Evolutionary conservation across 2,797 vertebrate genomes (phyloP).

Genomic region (Leptoclinus maculatus): DNA sequence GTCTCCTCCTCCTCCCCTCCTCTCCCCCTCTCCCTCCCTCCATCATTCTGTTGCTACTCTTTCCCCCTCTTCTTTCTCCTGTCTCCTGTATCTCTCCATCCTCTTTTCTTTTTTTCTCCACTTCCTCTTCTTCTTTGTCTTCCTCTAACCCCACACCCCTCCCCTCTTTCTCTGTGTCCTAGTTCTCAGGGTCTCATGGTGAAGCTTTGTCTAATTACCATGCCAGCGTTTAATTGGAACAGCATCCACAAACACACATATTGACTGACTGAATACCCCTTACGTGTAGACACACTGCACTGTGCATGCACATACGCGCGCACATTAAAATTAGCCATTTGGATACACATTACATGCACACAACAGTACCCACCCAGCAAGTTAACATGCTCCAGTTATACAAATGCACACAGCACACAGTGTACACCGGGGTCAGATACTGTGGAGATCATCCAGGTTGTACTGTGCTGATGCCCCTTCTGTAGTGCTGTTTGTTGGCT

Average conservation of each 20-base stretch:
- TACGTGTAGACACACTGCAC: conserved; percentile 51
- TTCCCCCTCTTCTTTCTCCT: neutral
- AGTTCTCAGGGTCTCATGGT: conserved; percentile 79
- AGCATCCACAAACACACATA: conserved; percentile 71
- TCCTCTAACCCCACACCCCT: conserved; percentile 21
- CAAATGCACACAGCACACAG: conserved; percentile 69
- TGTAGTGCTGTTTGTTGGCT: conserved; percentile 72
- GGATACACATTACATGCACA: conserved; percentile 45
- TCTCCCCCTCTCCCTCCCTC: conserved; percentile 9
- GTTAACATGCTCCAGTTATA: conserved; percentile 80
- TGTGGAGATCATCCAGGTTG: conserved; percentile 71
- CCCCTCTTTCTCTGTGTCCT: conserved; percentile 65
- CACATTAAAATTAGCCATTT: conserved; percentile 46
- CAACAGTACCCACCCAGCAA: conserved; percentile 64
- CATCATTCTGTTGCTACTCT: conserved; percentile 11
- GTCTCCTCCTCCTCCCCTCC: conserved; percentile 12
- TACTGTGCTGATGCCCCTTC: conserved; percentile 69
- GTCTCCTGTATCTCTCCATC: conserved; percentile 29
- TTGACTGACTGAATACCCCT: conserved; percentile 65
- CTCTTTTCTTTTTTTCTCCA: conserved; percentile 22
- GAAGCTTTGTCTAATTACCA: conserved; percentile 82
- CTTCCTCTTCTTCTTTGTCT: conserved; percentile 42
- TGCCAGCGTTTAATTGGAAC: conserved; percentile 80
- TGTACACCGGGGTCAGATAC: conserved; percentile 60
- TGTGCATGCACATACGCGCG: conserved; percentile 10